Evolutionary conservation across 2,113 vertebrate genomes (phyloP).

Genomic region (Benitochromis conjunctus): DNA sequence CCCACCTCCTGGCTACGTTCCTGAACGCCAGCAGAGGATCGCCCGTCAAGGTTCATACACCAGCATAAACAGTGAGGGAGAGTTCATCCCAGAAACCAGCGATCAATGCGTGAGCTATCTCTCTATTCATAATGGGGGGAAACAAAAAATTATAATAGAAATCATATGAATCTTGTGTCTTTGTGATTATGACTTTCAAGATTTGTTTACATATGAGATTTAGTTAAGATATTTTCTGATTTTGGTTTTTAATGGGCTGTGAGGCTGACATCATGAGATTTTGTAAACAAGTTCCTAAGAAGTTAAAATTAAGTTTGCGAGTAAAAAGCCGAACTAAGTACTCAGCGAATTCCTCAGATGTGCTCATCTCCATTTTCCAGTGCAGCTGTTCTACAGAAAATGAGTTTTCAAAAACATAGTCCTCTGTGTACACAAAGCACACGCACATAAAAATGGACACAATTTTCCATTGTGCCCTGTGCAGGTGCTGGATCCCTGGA

Average conservation of each 20-base stretch:
- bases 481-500: slow-evolving; percentile 90
- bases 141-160: neutral
- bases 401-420: neutral
- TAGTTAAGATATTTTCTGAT: neutral
- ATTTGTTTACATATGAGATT: neutral
- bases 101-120: slow-evolving; percentile 89
- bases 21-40: slow-evolving; percentile 90
- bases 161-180: neutral
- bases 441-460: neutral
- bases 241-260: neutral
- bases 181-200: neutral
- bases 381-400: neutral
- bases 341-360: neutral
- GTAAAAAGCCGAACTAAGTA: neutral
- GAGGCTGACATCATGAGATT: neutral
- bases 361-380: neutral
- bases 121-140: neutral
- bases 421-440: neutral
- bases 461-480: slow-evolving; percentile 7
- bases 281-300: neutral
- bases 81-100: slow-evolving; percentile 93
- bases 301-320: neutral
- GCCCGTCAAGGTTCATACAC: slow-evolving; percentile 96
- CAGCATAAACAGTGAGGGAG: slow-evolving; percentile 95
- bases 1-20: slow-evolving; percentile 92